phyloP scores from a whole-genome alignment of 2,113 vertebrate species.

The Pseudorectes ferrugineus region DNA sequence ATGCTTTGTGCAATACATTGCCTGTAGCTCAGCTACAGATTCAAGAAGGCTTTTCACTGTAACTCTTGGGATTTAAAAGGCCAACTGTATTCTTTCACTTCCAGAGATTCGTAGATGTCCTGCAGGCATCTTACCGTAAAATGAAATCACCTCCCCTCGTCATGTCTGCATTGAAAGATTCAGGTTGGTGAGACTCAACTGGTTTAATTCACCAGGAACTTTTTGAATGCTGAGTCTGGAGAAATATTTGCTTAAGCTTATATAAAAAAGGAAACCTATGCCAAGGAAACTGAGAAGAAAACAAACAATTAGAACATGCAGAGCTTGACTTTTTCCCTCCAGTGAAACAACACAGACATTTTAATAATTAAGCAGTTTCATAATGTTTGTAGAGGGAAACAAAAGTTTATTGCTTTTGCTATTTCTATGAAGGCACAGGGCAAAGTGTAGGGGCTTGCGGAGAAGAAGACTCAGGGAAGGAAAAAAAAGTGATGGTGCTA shows the following conservation, averaged over 20 bases:
- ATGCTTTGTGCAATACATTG: background rate
- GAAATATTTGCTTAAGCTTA: constrained; percentile 22
- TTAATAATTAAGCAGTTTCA: constrained; percentile 50
- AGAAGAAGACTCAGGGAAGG: background rate
- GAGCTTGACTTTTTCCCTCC: constrained; percentile 16
- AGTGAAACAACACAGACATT: constrained; percentile 35
- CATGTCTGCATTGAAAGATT: background rate
- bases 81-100: background rate
- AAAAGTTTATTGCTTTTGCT: constrained; percentile 30
- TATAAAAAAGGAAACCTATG: background rate
- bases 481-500: background rate
- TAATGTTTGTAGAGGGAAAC: constrained; percentile 37
- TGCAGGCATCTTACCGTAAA: background rate
- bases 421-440: background rate
- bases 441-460: background rate
- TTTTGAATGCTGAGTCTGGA: background rate
- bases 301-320: background rate
- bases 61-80: background rate
- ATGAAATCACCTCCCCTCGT: background rate
- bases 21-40: background rate
- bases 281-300: constrained; percentile 41
- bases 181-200: background rate
- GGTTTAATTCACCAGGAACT: background rate
- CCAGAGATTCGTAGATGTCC: background rate
- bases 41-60: background rate